Evolutionary conservation across 2,113 vertebrate species (phyloP).

Genomic region (Cyprinodon brontotheroides): DNA sequence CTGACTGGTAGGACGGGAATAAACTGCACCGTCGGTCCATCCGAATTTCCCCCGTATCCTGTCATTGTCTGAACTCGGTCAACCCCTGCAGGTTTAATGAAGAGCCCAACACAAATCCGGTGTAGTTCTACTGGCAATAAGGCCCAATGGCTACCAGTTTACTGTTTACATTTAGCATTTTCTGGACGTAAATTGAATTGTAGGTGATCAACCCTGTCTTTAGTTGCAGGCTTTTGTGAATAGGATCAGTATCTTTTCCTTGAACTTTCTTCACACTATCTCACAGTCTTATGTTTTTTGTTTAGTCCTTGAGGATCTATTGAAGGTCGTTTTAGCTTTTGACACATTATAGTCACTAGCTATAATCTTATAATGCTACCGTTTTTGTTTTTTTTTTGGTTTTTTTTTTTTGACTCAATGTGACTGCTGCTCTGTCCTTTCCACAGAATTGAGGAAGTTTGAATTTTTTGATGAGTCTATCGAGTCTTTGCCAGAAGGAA

Average conservation of each 20-base stretch:
- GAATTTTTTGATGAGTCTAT: constrained; percentile 22
- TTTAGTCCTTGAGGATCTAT: neutral
- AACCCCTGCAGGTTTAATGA: neutral
- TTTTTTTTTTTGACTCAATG: neutral
- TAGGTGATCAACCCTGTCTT: neutral
- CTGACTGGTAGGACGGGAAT: constrained; percentile 33
- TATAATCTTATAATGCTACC: neutral
- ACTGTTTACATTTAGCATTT: neutral
- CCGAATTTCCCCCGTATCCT: constrained; percentile 47
- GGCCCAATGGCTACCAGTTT: neutral
- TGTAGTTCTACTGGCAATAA: neutral
- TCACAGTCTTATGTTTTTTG: neutral
- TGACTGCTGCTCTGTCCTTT: neutral
- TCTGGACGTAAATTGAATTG: neutral
- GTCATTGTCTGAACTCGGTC: constrained; percentile 42
- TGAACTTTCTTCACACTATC: neutral
- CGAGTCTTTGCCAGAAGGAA: constrained; percentile 19
- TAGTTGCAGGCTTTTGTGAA: neutral
- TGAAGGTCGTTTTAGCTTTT: constrained; percentile 4
- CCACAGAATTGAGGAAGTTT: constrained; percentile 10
- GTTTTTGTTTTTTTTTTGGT: neutral
- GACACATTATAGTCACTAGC: constrained; percentile 8
- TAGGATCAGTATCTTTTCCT: neutral
- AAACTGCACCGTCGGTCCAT: constrained; percentile 16
- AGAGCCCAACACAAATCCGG: neutral